Evolutionary conservation across 2,888 invertebrate genomes (phyloP).

Genomic region (Spodoptera exigua): DNA sequence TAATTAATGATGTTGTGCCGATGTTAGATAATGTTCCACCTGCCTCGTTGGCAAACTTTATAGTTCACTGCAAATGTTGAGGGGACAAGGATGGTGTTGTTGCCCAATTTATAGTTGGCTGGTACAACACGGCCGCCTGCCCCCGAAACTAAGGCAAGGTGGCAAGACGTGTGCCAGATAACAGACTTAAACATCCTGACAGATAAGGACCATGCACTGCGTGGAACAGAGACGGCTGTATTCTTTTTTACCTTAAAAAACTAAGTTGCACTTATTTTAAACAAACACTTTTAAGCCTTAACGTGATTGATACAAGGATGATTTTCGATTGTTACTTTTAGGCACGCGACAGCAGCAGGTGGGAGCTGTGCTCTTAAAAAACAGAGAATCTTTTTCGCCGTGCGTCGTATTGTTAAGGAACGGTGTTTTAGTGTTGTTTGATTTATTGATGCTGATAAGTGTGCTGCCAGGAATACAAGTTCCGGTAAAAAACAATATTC

Average conservation of each 20-base stretch:
- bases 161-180: conserved; percentile 86
- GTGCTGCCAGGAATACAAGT: conserved; percentile 29
- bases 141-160: conserved; percentile 79
- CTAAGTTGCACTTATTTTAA: conserved; percentile 57
- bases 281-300: conserved; percentile 53
- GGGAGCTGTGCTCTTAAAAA: conserved; percentile 83
- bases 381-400: conserved; percentile 80
- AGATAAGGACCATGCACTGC: conserved; percentile 78
- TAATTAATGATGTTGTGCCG: conserved; percentile 81
- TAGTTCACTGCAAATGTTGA: conserved; percentile 79
- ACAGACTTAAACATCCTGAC: conserved; percentile 85
- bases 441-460: conserved; percentile 61
- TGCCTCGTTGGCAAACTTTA: conserved; percentile 78
- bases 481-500: conserved; percentile 24
- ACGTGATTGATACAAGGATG: conserved; percentile 40
- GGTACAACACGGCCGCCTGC: conserved; percentile 72
- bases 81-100: conserved; percentile 79
- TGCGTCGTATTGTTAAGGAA: conserved; percentile 78
- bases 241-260: conserved; percentile 82
- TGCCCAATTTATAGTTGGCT: conserved; percentile 80
- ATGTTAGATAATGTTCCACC: conserved; percentile 82
- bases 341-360: conserved; percentile 88
- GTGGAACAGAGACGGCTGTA: conserved; percentile 74
- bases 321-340: conserved; percentile 32
- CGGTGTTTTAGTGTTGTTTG: conserved; percentile 69